These are phyloP conservation scores for Zapus hudsonius DNA, from an alignment of 2,113 vertebrate genomes.

Conservation along the genomic window DNA sequence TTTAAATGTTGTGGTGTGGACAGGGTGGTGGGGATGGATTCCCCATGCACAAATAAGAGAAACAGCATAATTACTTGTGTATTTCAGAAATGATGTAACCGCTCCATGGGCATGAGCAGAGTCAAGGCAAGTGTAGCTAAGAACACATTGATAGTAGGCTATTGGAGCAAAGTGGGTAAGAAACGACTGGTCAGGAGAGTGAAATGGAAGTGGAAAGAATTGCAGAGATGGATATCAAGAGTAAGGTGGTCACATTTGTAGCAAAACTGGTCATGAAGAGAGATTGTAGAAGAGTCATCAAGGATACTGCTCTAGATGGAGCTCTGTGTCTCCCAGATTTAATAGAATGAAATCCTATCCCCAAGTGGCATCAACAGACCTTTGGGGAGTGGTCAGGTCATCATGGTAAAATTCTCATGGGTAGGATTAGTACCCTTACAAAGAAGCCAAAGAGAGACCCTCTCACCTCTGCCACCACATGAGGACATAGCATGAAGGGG, in stretches of 20 bases:
- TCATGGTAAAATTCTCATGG: neutral
- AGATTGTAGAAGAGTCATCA: neutral
- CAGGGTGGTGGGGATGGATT: too few species aligned
- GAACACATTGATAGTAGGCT: neutral
- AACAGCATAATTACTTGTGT: neutral
- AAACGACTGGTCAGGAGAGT: neutral
- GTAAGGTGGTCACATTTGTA: neutral
- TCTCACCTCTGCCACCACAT: fast-evolving
- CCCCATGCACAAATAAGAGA: neutral
- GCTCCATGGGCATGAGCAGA: neutral
- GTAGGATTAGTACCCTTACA: neutral
- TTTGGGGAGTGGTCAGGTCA: neutral
- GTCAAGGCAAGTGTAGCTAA: too few species aligned
- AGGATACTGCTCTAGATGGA: neutral
- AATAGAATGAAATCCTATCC: neutral
- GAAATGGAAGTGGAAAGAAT: neutral
- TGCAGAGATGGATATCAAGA: neutral
- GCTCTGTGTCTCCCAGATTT: neutral
- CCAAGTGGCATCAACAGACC: neutral
- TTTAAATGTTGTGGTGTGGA: neutral
- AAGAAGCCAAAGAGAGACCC: neutral
- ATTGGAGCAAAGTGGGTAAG: neutral
- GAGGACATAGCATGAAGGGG: neutral
- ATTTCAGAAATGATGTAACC: neutral
- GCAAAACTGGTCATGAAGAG: too few species aligned